Evolutionary conservation across 1,140 invertebrate genomes (phyloP).

Genomic region (Zaprionus capensis): DNA sequence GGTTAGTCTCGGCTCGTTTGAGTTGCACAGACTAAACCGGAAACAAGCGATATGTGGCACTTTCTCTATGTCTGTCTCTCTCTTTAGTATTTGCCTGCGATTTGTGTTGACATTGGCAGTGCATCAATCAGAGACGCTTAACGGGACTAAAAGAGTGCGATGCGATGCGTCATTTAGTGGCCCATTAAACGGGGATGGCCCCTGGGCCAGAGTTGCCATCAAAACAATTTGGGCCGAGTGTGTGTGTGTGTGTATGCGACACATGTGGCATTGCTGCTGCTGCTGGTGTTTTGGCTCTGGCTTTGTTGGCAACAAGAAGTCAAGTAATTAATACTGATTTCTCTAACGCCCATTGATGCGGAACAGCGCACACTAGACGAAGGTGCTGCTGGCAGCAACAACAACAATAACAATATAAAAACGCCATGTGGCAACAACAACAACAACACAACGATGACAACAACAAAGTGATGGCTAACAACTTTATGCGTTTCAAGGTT

Average conservation of each 20-base stretch:
- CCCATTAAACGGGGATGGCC: slow-evolving; percentile 49
- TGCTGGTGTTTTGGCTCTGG: slow-evolving; percentile 17
- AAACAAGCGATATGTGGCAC: not conserved
- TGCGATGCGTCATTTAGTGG: slow-evolving; percentile 54
- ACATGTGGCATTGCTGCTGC: slow-evolving; percentile 26
- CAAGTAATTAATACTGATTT: slow-evolving; percentile 80
- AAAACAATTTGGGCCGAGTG: slow-evolving; percentile 41
- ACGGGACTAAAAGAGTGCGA: slow-evolving; percentile 14
- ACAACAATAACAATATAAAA: slow-evolving; percentile 39
- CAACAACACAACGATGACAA: slow-evolving; percentile 28
- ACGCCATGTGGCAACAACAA: slow-evolving; percentile 26
- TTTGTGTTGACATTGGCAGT: slow-evolving; percentile 18
- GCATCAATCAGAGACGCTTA: slow-evolving; percentile 64
- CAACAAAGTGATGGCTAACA: slow-evolving; percentile 34
- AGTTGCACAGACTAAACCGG: not conserved
- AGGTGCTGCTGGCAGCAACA: slow-evolving; percentile 60
- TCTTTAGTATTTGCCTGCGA: not conserved
- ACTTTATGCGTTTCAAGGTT: slow-evolving; percentile 48
- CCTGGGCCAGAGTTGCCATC: slow-evolving; percentile 24
- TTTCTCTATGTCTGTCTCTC: too few species aligned
- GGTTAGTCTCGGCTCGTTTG: not conserved
- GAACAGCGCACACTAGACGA: slow-evolving; percentile 57
- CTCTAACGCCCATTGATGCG: slow-evolving; percentile 55
- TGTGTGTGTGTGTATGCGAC: slow-evolving; percentile 5
- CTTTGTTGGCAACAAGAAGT: slow-evolving; percentile 47